Base-by-base conservation (phyloP, 2,113 vertebrate species). In the Tenebrosternarchus preto region DNA sequence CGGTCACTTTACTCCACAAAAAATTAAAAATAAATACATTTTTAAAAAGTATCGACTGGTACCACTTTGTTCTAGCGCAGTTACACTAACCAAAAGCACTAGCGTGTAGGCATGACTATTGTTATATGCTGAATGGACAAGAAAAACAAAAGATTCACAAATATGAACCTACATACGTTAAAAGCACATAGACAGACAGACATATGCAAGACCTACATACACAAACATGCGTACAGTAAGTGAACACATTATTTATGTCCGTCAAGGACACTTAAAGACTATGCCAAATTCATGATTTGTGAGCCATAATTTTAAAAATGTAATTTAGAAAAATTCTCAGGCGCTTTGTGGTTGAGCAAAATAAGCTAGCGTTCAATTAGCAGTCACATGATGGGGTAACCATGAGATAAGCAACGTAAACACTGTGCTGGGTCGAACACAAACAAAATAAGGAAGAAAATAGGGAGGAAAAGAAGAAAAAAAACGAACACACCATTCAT, bases 241-340 rank as follows among this genome's bases (percentile, higher is more conserved):
- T 33, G 5, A 33, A 67, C 2, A 64, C 15, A 36, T 67, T 67
- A 33, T 66, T 67, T 36, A n/a, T 20, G 29, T 2, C 29, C 36
- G 64, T 36, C 29, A 20, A 20, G 29, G 19, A 3, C 27, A 64
- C 9, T 63, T 66, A 31, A 63, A 63, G 1, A 1, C 16, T 17
- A 11, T 66, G 63, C 63, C 63, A 66, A 33, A 33, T 33, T 16
- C 12, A 66, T 66, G 63, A 66, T 66, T 66, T 33, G 63, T 29
- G 24, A 63, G 12, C 24, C 17, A 63, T 15, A 63, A 63, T 27
- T 29, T 15, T 16, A 75, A 75, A 46, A 24, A 19, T 33, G 15
- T 19, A 31, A 33, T 66, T 66, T 66, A 29, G 27, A 33, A 33
- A 31, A 19, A 63, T 27, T 63, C 63, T 17, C 63, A 66, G 27